phyloP scores from a whole-genome alignment of 2,888 invertebrate species.

The Polietes domitor region DNA sequence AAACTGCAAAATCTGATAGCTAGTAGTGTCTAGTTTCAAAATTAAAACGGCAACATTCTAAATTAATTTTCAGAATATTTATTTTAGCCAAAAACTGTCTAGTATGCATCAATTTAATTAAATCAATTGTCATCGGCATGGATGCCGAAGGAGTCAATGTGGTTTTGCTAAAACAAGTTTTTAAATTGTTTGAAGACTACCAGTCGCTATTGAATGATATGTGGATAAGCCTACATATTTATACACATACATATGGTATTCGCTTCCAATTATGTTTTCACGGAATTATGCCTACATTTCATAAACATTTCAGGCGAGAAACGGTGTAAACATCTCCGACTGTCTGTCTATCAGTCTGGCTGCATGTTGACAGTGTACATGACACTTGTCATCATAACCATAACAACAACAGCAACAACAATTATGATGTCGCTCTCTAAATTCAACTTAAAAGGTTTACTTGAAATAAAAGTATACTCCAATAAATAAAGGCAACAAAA shows the following conservation, averaged over 20 bases:
- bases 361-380: background rate
- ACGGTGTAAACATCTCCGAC: background rate
- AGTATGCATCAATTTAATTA: no score
- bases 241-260: background rate
- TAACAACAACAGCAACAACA: background rate
- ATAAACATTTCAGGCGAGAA: background rate
- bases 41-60: no score
- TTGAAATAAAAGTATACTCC: background rate
- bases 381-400: slow-evolving; percentile 9
- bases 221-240: no score
- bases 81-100: no score
- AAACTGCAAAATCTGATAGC: no score
- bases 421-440: background rate
- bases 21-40: no score
- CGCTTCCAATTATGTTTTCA: background rate
- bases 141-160: no score
- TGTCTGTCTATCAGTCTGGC: background rate
- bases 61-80: no score
- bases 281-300: background rate
- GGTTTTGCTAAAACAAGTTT: no score
- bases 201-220: no score
- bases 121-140: no score
- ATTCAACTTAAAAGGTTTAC: background rate
- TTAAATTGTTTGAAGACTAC: no score
- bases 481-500: background rate